Percentiles rank a stretch among this genome's conserved stretches.
These are phyloP conservation scores for Andrena bicolor DNA, from an alignment of 2,888 invertebrate genomes.

Conservation along the genomic window DNA sequence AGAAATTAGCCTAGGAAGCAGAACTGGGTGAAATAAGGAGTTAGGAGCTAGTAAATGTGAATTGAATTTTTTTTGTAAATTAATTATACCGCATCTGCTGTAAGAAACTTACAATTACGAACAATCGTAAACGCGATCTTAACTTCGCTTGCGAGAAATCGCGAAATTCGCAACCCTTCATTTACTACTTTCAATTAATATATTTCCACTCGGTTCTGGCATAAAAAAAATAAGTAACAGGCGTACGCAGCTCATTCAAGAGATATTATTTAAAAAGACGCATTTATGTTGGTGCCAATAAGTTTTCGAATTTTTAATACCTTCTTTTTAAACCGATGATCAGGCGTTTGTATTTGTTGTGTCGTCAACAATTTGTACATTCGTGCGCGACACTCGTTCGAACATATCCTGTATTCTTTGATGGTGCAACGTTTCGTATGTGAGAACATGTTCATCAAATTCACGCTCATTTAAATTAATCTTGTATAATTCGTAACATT, in stretches of 20 bases:
- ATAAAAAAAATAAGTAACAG: background rate
- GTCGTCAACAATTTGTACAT: slow-evolving; percentile 39
- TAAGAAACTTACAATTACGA: slow-evolving; percentile 13
- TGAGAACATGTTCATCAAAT: slow-evolving; percentile 71
- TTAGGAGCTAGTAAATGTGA: slow-evolving; percentile 39
- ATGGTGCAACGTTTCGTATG: slow-evolving; percentile 61
- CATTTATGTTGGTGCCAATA: slow-evolving; percentile 72
- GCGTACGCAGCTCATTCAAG: slow-evolving; percentile 25
- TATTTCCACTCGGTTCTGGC: slow-evolving; percentile 39
- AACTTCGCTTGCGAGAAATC: slow-evolving; percentile 17
- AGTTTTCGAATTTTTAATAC: slow-evolving; percentile 56
- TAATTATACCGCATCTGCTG: background rate
- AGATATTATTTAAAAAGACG: slow-evolving; percentile 49
- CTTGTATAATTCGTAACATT: slow-evolving; percentile 74
- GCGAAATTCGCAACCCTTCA: background rate
- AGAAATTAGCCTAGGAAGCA: slow-evolving; percentile 53
- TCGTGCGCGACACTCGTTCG: slow-evolving; percentile 26
- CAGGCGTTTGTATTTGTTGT: slow-evolving; percentile 37
- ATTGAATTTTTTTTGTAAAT: slow-evolving; percentile 43
- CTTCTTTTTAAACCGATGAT: slow-evolving; percentile 30
- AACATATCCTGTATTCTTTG: slow-evolving; percentile 51
- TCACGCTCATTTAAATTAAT: slow-evolving; percentile 78
- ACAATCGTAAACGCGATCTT: slow-evolving; percentile 29
- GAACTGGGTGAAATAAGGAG: slow-evolving; percentile 25
- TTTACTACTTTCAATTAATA: slow-evolving; percentile 21